phyloP scores from a whole-genome alignment of 2,113 vertebrate genomes.

The Nothoprocta perdicaria region DNA sequence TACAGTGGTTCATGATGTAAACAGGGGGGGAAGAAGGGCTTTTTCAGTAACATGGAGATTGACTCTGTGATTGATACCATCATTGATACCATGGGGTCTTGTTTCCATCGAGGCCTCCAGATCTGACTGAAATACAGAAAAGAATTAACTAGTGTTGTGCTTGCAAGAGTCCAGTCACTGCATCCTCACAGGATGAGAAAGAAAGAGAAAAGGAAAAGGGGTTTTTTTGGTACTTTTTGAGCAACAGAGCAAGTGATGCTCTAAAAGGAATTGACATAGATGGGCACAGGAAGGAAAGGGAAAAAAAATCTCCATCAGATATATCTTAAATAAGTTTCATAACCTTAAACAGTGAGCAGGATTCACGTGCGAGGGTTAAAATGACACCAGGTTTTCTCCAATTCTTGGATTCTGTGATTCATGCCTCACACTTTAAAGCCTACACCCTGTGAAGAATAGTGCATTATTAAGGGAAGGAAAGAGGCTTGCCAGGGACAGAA shows the following conservation, averaged over 20 bases:
- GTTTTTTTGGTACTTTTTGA: neutral
- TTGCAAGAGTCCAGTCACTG: neutral
- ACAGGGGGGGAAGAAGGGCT: rapidly evolving
- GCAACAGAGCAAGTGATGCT: neutral
- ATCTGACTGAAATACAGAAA: neutral
- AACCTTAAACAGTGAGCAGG: neutral
- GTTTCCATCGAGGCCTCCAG: neutral
- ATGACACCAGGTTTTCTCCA: slow-evolving; percentile 20
- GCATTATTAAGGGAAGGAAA: slow-evolving; percentile 60
- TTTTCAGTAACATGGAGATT: neutral
- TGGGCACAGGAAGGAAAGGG: neutral
- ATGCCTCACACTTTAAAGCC: slow-evolving; percentile 56
- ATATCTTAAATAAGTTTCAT: neutral
- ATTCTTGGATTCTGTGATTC: slow-evolving; percentile 38
- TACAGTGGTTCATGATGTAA: rapidly evolving
- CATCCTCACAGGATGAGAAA: neutral
- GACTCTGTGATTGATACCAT: too few species aligned
- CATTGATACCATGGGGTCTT: neutral
- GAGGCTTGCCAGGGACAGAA: slow-evolving; percentile 76
- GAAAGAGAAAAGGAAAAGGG: neutral
- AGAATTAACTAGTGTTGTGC: neutral
- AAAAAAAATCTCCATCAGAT: neutral
- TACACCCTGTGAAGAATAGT: slow-evolving; percentile 54
- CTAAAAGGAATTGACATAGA: neutral
- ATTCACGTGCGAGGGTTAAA: slow-evolving; percentile 31